These are phyloP conservation scores for Argyrosomus regius DNA, from an alignment of 2,797 vertebrate species.

Conservation along the genomic window DNA sequence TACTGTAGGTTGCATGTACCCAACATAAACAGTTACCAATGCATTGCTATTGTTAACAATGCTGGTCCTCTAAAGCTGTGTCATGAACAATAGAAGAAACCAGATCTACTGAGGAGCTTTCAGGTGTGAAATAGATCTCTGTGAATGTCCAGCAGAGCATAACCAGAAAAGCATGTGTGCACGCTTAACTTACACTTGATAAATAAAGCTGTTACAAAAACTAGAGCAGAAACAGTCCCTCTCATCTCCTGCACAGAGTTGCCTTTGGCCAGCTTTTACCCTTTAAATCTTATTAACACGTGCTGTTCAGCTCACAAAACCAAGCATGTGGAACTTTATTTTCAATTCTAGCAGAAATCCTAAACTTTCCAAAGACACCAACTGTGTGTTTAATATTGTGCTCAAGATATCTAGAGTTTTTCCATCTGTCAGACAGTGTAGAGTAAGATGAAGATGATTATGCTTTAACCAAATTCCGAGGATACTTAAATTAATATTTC, in stretches of 20 bases:
- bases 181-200: background rate
- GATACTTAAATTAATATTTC: no score
- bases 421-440: background rate
- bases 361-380: background rate
- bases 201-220: slow-evolving; percentile 17
- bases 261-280: background rate
- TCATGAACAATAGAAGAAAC: background rate
- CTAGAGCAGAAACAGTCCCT: background rate
- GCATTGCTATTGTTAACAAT: background rate
- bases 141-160: slow-evolving; percentile 14
- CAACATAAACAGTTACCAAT: background rate
- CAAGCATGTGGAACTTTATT: background rate
- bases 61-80: background rate
- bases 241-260: background rate
- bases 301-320: background rate
- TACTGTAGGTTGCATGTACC: background rate
- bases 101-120: background rate
- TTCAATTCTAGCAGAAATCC: background rate
- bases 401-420: slow-evolving; percentile 1
- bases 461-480: no score
- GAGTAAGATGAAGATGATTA: no score
- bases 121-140: slow-evolving; percentile 5
- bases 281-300: background rate
- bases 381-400: background rate
- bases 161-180: background rate